Base-by-base conservation (phyloP, 1,140 invertebrate genomes). In the Lycorma delicatula region DNA sequence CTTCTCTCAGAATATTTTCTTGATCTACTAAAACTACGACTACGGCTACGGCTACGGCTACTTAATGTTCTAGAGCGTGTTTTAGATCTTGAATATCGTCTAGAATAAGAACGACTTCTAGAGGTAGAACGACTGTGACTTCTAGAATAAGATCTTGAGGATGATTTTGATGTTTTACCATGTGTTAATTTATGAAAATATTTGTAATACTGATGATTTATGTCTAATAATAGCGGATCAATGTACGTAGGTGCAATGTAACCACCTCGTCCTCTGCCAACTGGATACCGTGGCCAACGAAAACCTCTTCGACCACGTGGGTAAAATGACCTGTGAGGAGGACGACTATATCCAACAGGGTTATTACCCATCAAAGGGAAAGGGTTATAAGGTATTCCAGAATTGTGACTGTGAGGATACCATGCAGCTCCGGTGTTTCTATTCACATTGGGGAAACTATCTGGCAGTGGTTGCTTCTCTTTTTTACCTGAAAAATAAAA, bases 101-200 rank as follows among this genome's bases (percentile, higher is more conserved):
- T 34, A 13, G 54, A 36, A 18, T 36, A 44, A 4, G 54, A 60
- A 29, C 49, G 47, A 1, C 47, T 58, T 26, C 55, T n/a, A 47
- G 54, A 52, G 7, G 47, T 22, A 26, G 58, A 60, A 13, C 44
- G 18, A 1, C 52, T 56, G 2, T 27, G 9, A 1, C 41, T 34
- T 2, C 47, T 28, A 31, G 54, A 51, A 13, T 47, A 22, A 26
- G 58, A 60, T 20, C 38, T 18, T 2, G 51, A 54, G 1, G 22
- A 7, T 1, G 52, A 49, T 5, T 47, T 27, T 68, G 61, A 72
- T 70, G 66, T 57, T 53, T 51, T 69, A 65, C 58, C 69, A 52
- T 62, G 70, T 66, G 70, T 66, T 58, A 77, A 57, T 60, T 74
- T 77, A 58, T 75, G 74, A 61, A 78, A 77, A 63, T 77, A 76